Conservation (phyloP, 2,888 invertebrate genomes). For the Antheraea assamensis region DNA sequence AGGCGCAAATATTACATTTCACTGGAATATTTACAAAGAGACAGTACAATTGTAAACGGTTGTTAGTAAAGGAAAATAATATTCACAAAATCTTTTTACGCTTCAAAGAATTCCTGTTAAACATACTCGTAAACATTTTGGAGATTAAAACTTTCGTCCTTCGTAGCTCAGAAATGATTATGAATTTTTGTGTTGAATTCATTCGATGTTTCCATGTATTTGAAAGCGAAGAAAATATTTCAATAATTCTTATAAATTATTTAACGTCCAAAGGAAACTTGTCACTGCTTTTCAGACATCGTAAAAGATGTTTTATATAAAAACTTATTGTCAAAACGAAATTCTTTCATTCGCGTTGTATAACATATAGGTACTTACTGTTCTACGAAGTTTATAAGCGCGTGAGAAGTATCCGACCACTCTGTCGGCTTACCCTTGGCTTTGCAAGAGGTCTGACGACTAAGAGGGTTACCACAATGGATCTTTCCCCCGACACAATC, state of each 20-base stretch:
- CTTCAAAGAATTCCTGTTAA: slow-evolving; percentile 26
- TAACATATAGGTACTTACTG: slow-evolving; percentile 43
- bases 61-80: slow-evolving; percentile 21
- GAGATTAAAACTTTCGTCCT: slow-evolving; percentile 14
- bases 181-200: not conserved
- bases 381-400: slow-evolving; percentile 50
- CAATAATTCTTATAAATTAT: not conserved
- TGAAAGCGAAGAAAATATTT: not conserved
- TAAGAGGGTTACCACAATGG: slow-evolving; percentile 78
- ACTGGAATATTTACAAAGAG: not conserved
- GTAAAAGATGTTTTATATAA: not conserved
- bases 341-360: slow-evolving; percentile 12
- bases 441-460: slow-evolving; percentile 54
- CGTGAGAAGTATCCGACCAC: slow-evolving; percentile 54
- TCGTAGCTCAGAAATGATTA: not conserved
- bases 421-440: slow-evolving; percentile 61
- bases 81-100: slow-evolving; percentile 29
- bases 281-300: not conserved
- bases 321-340: not conserved
- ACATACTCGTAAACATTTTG: slow-evolving; percentile 26
- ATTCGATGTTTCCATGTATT: not conserved
- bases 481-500: slow-evolving; percentile 70
- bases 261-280: not conserved
- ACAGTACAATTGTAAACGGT: not conserved
- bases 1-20: not conserved